Base-by-base conservation (phyloP, 1,140 invertebrate genomes). In the Caerostris darwini region DNA sequence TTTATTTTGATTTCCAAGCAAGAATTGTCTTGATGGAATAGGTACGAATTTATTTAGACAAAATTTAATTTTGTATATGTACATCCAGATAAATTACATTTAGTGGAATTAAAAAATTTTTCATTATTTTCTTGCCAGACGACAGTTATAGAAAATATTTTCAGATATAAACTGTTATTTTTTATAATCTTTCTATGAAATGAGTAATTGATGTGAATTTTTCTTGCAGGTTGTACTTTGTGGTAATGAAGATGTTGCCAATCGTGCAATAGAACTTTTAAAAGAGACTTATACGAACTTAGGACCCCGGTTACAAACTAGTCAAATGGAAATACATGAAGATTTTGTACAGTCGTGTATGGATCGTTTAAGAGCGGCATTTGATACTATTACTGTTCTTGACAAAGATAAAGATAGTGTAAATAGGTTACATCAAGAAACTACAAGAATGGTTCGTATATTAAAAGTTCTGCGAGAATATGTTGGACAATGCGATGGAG, bases 381-480 rank as follows among this genome's bases (percentile, higher is more conserved):
- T 98, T 97, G 95, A 96, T 95, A 97, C 96, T 67, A 95, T 97
- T 17, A 95, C 95, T 77, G 96, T 96, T 56, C 94, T 97, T 89
- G 96, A 97, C 94, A 96, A 97, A 86, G 97, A 97, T 95, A 96
- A 96, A 90, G 96, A 97, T 90, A 96, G 96, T 86, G 96, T 96
- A 50, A 96, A 96, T 85, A 96, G 97, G 94, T 95, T 97, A 94
- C 97, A 97, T 95, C 97, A 97, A 61, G 98, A 99, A 95, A 97
- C 98, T n/a, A 97, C 98, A 83, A 97, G 98, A 96, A 98, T 99
- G 97, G 99, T 98, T 96, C 97, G 99, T 94, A 98, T 99, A 53
- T 97, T 99, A 95, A 98, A 98, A 96, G 98, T 99, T 95, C 97
- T 99, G 94, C 98, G 98, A 95, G 99, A 99, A 96, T 99, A 99